phyloP scores from a whole-genome alignment of 2,888 invertebrate genomes.

The Polyploca ridens region DNA sequence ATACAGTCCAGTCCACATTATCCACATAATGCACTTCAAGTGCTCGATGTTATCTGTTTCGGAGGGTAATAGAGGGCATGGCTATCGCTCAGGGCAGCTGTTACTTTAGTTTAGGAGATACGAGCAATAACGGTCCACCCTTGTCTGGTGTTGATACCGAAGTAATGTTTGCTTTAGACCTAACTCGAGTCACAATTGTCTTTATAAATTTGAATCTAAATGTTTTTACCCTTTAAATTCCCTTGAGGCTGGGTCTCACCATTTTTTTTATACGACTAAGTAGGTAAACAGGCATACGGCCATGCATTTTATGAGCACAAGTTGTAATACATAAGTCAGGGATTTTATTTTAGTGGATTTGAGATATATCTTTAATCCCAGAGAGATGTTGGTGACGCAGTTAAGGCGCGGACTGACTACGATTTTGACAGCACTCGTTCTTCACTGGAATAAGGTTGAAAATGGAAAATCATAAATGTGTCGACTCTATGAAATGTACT shows the following conservation, averaged over 20 bases:
- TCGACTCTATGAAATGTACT: too few relatives aligned
- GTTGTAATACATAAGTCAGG: neutral
- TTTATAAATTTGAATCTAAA: neutral
- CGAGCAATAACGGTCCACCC: slow-evolving; percentile 16
- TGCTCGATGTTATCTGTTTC: slow-evolving; percentile 37
- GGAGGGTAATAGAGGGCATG: slow-evolving; percentile 36
- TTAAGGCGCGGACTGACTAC: too few relatives aligned
- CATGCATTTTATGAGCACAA: neutral
- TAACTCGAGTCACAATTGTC: neutral
- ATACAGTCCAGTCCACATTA: slow-evolving; percentile 30
- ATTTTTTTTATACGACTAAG: too few relatives aligned
- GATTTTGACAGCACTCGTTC: too few relatives aligned
- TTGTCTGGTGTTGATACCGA: slow-evolving; percentile 12
- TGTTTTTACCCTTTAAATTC: neutral
- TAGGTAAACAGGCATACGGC: too few relatives aligned
- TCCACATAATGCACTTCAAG: slow-evolving; percentile 38
- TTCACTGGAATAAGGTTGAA: too few relatives aligned
- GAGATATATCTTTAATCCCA: neutral
- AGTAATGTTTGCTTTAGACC: neutral
- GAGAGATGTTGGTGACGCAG: too few relatives aligned
- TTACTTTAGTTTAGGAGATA: slow-evolving; percentile 31
- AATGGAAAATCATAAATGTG: too few relatives aligned
- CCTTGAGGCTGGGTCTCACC: neutral
- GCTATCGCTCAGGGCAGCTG: slow-evolving; percentile 38
- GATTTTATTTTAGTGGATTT: neutral